Conservation (phyloP, 1,140 invertebrate genomes). For the Pentalonia nigronervosa region DNA sequence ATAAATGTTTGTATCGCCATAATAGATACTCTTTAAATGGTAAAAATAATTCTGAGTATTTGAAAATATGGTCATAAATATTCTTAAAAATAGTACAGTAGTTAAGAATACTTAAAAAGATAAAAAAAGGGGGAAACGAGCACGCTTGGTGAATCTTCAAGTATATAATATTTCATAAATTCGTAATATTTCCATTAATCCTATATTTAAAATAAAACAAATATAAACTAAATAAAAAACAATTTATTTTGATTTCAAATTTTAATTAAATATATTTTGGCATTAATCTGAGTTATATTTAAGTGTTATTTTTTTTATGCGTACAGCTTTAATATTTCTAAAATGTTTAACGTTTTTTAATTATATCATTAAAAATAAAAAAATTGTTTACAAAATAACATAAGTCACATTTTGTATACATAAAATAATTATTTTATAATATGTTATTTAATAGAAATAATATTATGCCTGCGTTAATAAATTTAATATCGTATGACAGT, state of each 20-base stretch:
- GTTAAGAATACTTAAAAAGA: too few relatives aligned
- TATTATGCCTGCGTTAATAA: too few relatives aligned
- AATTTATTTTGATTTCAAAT: background rate
- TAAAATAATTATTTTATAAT: background rate
- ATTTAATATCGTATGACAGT: too few relatives aligned
- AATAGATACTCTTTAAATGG: background rate
- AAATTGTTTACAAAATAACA: background rate
- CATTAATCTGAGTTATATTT: slow-evolving; percentile 9
- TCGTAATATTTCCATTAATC: background rate
- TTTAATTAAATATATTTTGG: background rate
- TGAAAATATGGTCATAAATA: background rate
- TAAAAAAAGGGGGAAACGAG: too few relatives aligned
- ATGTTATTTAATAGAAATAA: too few relatives aligned
- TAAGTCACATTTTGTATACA: background rate
- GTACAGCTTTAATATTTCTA: background rate
- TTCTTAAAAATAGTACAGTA: background rate
- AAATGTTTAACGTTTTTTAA: background rate
- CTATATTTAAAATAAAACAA: background rate
- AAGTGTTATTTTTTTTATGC: slow-evolving; percentile 4
- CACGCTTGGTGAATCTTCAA: background rate
- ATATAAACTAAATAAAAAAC: background rate
- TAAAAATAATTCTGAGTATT: too few relatives aligned
- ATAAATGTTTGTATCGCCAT: background rate
- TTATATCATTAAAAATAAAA: background rate
- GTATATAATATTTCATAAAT: background rate